Conservation (phyloP, 2,113 vertebrate species). For the zebrafish (Danio rerio) region DNA sequence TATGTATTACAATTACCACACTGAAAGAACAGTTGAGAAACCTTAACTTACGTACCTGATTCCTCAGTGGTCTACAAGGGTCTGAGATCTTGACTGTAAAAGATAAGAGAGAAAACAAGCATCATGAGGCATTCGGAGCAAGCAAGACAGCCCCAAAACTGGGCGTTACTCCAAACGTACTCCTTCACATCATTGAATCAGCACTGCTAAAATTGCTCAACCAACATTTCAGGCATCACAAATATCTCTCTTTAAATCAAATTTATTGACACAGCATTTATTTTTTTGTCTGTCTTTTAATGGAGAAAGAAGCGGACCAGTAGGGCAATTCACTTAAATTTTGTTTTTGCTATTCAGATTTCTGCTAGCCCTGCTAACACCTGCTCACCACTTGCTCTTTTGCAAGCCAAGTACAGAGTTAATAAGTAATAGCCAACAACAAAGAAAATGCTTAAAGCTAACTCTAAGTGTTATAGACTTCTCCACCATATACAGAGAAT, state of each 20-base stretch:
- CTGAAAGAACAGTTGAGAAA: background rate
- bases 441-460: too few relatives aligned
- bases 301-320: too few relatives aligned
- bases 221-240: background rate
- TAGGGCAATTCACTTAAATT: too few relatives aligned
- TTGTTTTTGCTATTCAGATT: too few relatives aligned
- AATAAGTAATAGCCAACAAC: too few relatives aligned
- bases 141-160: slow-evolving; percentile 4
- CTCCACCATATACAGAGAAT: too few relatives aligned
- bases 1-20: background rate
- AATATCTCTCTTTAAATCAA: background rate
- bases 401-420: too few relatives aligned
- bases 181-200: slow-evolving; percentile 62
- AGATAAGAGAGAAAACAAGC: background rate
- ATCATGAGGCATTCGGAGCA: background rate
- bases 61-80: background rate
- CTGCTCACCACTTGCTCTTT: too few relatives aligned
- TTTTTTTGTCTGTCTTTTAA: too few relatives aligned
- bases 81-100: background rate
- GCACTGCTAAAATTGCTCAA: slow-evolving; percentile 18
- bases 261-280: too few relatives aligned
- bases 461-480: too few relatives aligned
- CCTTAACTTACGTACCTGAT: slow-evolving; percentile 17
- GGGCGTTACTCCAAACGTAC: slow-evolving; percentile 33
- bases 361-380: too few relatives aligned